Evolutionary conservation across 1,140 invertebrate genomes (phyloP), one percentile per base, ranked within the genome.

Genomic region (Diabrotica virgifera): DNA sequence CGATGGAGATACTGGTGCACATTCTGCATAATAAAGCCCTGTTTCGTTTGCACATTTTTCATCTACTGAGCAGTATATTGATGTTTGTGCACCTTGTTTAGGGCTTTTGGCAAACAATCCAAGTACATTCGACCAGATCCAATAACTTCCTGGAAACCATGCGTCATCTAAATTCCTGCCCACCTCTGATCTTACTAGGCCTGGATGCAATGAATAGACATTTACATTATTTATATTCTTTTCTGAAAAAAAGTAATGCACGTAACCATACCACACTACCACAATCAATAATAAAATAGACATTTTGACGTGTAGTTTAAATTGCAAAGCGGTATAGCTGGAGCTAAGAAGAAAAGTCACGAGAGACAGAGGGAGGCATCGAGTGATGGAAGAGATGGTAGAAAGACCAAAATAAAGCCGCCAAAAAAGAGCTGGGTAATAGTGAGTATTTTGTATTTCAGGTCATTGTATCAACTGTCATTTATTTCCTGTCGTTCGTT

Each of bases 71-170:
- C 92, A 91, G 72, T 91, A 85, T 53, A 95, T 80, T 2, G 87
- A 86, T 0, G 92, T 93, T 77, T 93, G 91, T 8, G 90, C 89
- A 0, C 91, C 92, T 68, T 89, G 82, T 68, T 83, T 82, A 0
- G 84, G 81, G 6, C 79, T 82, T 76, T 90, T 90, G 12, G 86
- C 83, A 0, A 78, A 79, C 36, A 64, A 76, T 0, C 76, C 38
- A 0, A 81, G 0, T 8, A 68, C 40, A 3, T 59, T 3, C 66
- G 71, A 78, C 3, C 81, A 36, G 58, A 52, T 71, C 68, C 74
- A 56, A 11, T 74, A 13, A 72, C 84, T 77, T 59, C 70, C 70
- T 77, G 86, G 77, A 77, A 52, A 52, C 51, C 76, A 53, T 0
- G 83, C 78, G 1, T 80, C 75, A 67, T 85, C 81, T 24, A 91